Conservation (phyloP, 2,113 vertebrate species). For the Calypte anna region DNA sequence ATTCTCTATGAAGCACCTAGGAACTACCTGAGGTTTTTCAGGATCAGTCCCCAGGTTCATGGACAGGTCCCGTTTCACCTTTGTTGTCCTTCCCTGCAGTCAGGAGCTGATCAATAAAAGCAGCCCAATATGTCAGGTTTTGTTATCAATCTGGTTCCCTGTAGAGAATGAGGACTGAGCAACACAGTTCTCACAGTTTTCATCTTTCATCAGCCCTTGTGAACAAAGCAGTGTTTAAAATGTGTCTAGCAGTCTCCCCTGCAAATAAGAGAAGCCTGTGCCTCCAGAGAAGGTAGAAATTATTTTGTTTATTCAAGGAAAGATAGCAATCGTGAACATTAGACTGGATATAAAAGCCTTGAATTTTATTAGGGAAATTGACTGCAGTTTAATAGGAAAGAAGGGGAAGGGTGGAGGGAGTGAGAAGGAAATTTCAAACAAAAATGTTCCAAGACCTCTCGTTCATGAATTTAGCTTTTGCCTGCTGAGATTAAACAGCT, state of each 20-base stretch:
- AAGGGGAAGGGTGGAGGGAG: neutral
- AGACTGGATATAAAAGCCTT: constrained; percentile 40
- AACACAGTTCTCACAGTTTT: constrained; percentile 35
- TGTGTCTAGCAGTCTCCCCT: neutral
- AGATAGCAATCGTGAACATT: constrained; percentile 10
- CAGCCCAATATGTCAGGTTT: neutral
- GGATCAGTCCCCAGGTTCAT: neutral
- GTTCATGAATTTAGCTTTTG: constrained; percentile 19
- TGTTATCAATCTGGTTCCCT: neutral
- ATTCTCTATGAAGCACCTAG: neutral
- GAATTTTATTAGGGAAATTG: constrained; percentile 31
- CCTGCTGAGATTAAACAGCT: constrained; percentile 53
- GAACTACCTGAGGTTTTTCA: neutral
- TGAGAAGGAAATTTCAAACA: constrained; percentile 54
- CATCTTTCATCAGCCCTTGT: neutral
- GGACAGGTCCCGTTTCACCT: neutral
- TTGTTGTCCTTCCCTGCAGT: neutral
- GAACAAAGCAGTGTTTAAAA: neutral
- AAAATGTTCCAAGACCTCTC: constrained; percentile 34
- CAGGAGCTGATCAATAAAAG: constrained; percentile 2
- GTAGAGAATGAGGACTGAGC: neutral
- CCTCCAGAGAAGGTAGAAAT: neutral
- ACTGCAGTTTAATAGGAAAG: constrained; percentile 50
- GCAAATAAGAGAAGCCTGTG: constrained; percentile 19
- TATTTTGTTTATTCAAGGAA: constrained; percentile 38